Evolutionary conservation across 1,140 invertebrate genomes (phyloP).

Genomic region (Ruditapes philippinarum): DNA sequence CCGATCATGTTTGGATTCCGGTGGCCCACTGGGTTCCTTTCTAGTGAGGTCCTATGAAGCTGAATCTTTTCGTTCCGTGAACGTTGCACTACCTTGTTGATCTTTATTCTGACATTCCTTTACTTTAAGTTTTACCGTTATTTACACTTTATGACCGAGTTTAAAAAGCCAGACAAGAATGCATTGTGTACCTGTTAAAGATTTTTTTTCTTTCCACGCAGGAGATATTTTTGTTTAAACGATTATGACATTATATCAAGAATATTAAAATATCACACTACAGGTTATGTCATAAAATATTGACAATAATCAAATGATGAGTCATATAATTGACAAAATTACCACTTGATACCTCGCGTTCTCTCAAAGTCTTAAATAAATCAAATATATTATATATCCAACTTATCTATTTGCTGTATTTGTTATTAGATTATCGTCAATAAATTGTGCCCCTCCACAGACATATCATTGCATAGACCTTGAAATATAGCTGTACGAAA

Average conservation of each 20-base stretch:
- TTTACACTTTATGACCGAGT: too few relatives aligned
- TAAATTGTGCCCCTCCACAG: neutral
- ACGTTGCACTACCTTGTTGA: too few relatives aligned
- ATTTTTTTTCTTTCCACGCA: neutral
- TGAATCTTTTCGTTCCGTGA: too few relatives aligned
- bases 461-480: neutral
- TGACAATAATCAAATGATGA: neutral
- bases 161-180: too few relatives aligned
- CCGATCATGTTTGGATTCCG: too few relatives aligned
- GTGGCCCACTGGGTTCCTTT: too few relatives aligned
- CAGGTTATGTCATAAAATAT: neutral
- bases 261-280: neutral
- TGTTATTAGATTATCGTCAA: neutral
- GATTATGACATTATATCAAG: neutral
- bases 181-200: too few relatives aligned
- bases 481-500: too few relatives aligned
- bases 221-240: slow-evolving; percentile 8
- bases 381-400: neutral
- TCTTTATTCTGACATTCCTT: too few relatives aligned
- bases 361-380: neutral
- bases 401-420: neutral
- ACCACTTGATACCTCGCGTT: neutral
- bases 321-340: slow-evolving; percentile 8
- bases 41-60: too few relatives aligned
- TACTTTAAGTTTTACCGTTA: too few relatives aligned